Evolutionary conservation across 2,888 invertebrate genomes (phyloP).

Genomic region (Morinoia aosen): DNA sequence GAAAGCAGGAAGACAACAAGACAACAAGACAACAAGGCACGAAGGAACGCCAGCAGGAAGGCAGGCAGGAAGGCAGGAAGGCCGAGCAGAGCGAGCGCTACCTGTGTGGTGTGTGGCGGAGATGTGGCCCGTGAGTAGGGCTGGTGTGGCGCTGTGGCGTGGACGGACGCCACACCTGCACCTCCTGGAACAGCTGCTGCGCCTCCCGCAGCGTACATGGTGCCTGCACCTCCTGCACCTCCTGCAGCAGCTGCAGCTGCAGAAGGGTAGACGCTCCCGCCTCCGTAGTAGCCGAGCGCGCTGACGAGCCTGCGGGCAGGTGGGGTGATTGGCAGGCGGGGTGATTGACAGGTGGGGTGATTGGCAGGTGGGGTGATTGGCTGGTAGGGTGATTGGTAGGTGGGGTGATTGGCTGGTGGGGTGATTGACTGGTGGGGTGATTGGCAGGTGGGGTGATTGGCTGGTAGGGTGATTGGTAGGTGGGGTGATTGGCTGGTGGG

Average conservation of each 20-base stretch:
- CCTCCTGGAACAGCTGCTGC: background rate
- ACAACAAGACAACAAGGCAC: background rate
- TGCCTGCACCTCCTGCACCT: background rate
- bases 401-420: no score
- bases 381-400: background rate
- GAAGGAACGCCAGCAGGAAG: background rate
- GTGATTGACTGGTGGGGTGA: no score
- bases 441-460: no score
- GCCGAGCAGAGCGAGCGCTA: background rate
- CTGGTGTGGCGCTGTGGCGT: constrained; percentile 16
- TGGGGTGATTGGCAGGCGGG: no score
- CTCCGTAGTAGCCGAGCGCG: constrained; percentile 5
- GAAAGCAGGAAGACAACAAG: no score
- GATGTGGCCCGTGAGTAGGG: background rate
- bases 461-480: no score
- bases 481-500: no score
- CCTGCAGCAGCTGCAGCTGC: constrained; percentile 23
- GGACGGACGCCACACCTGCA: background rate
- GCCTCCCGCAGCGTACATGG: background rate
- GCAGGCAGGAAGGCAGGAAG: background rate
- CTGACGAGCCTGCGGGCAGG: background rate
- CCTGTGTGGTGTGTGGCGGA: constrained; percentile 49
- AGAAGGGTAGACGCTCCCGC: background rate
- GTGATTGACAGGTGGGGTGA: background rate
- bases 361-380: background rate